Conservation (phyloP, 30 jellyfish, hydroid and myxozoan species). For the Cassiopea andromeda region DNA sequence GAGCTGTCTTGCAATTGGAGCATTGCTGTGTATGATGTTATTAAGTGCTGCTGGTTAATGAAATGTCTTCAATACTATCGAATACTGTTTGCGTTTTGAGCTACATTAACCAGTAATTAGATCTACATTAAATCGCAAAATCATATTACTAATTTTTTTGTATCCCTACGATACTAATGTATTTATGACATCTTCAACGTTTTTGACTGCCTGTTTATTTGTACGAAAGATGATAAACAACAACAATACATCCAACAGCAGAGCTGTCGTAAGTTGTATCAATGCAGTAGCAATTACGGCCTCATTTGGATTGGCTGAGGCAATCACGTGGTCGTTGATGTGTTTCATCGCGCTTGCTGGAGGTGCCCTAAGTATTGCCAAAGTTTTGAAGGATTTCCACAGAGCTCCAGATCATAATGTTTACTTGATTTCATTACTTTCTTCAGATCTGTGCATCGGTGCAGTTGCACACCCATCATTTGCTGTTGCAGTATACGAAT, state of each 20-base stretch:
- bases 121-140: no score
- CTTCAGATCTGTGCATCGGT: conserved; percentile 26
- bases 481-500: background rate
- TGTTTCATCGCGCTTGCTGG: conserved; percentile 17
- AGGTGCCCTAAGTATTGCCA: conserved; percentile 1
- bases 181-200: no score
- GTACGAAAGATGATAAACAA: no score
- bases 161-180: no score
- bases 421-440: conserved; percentile 23
- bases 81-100: no score
- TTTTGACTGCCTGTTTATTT: no score
- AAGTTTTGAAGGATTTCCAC: background rate
- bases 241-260: background rate
- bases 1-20: no score
- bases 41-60: no score
- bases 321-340: conserved; percentile 7
- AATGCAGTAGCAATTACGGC: background rate
- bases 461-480: conserved; percentile 19
- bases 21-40: no score
- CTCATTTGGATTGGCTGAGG: conserved; percentile 35
- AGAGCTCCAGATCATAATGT: conserved; percentile 23
- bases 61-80: no score
- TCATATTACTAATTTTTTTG: no score
- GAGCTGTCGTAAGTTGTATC: background rate
- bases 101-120: no score